Percentiles rank a stretch among this genome's conserved stretches.
phyloP scores from a whole-genome alignment of 2,797 vertebrate genomes.

The Rousettus madagascariensis region DNA sequence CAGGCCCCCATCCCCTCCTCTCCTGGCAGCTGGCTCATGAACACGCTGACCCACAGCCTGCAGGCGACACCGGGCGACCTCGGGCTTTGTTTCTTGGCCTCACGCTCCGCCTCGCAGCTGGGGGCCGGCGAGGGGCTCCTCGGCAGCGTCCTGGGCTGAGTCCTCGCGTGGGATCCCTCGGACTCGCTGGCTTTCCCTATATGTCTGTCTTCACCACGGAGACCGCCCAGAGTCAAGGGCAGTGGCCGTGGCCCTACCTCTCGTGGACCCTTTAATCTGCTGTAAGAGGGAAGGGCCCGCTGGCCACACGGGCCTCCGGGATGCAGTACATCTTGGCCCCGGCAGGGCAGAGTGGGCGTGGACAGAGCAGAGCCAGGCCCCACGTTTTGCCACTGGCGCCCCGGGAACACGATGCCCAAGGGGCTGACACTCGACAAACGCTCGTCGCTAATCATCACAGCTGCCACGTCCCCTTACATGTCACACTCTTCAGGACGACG shows the following conservation, averaged over 20 bases:
- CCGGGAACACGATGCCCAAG: background rate
- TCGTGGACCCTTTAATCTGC: background rate
- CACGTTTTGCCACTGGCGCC: background rate
- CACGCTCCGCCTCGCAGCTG: background rate
- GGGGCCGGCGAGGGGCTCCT: background rate
- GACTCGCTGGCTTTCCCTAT: background rate
- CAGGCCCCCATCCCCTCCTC: background rate
- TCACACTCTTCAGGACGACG: background rate
- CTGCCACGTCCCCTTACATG: background rate
- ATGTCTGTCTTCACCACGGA: background rate
- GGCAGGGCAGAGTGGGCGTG: background rate
- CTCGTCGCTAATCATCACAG: background rate
- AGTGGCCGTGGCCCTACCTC: too few species aligned
- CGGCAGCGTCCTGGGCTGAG: accelerated
- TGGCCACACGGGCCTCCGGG: background rate
- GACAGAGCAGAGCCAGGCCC: background rate
- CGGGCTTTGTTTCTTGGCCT: background rate
- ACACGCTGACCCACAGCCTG: background rate
- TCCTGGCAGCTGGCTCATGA: background rate
- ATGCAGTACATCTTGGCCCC: background rate
- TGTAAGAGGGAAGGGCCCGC: background rate
- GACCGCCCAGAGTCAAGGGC: background rate
- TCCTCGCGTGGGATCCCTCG: accelerated
- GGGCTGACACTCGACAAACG: background rate
- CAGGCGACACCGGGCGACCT: background rate